A percentile compares a stretch with the other conserved stretches of the same genome.
Conservation (phyloP, 2,888 invertebrate genomes). For the Nemoura dubitans region DNA sequence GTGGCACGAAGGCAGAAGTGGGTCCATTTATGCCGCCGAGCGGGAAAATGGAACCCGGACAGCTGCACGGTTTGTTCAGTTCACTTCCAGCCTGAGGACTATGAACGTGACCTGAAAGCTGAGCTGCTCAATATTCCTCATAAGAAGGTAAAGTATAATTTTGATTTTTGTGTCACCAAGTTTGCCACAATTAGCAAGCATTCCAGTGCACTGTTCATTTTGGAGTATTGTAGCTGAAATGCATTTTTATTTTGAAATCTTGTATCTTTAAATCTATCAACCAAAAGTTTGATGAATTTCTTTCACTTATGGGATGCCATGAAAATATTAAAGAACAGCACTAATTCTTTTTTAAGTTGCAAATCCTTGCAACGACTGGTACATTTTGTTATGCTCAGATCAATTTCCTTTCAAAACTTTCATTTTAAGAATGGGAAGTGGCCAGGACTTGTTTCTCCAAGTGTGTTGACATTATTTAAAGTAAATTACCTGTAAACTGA, state of each 20-base stretch:
- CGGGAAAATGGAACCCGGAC: constrained; percentile 38
- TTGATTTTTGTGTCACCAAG: background rate
- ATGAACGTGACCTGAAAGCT: constrained; percentile 30
- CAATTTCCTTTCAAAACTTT: background rate
- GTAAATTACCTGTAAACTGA: background rate
- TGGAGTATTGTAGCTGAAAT: background rate
- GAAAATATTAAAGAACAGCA: background rate
- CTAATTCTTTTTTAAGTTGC: background rate
- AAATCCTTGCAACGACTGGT: background rate
- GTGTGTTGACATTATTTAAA: background rate
- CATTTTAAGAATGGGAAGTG: background rate
- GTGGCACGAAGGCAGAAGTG: background rate
- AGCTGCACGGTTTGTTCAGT: constrained; percentile 37
- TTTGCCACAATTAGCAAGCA: background rate
- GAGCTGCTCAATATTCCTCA: constrained; percentile 35
- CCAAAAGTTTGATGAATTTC: background rate
- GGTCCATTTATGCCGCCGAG: constrained; percentile 16
- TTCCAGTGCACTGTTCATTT: background rate
- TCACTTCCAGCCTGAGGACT: constrained; percentile 39
- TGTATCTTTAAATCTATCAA: too few species aligned
- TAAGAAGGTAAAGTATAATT: constrained; percentile 21
- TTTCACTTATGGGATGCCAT: background rate
- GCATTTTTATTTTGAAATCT: background rate
- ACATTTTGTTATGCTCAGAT: background rate
- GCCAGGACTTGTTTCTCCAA: background rate